These are phyloP conservation scores for Drosophila suzukii DNA, from an alignment of 1,140 invertebrate species.

Conservation along the genomic window DNA sequence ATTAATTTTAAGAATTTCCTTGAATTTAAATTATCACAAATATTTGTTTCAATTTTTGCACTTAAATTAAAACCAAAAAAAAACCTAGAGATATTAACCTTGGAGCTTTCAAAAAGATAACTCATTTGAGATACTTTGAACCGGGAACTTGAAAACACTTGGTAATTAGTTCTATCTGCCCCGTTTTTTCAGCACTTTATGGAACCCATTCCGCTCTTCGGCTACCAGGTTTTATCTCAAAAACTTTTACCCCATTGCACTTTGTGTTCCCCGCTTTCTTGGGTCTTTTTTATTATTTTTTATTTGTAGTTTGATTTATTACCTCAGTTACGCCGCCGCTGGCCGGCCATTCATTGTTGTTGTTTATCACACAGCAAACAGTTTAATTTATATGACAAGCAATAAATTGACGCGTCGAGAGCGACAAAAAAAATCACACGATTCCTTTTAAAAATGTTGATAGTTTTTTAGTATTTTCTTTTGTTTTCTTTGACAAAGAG, in stretches of 20 bases:
- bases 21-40: background rate
- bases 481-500: slow-evolving; percentile 1
- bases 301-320: slow-evolving; percentile 29
- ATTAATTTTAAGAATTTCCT: too few relatives aligned
- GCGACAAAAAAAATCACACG: slow-evolving; percentile 21
- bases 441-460: slow-evolving; percentile 12
- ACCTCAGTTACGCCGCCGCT: slow-evolving; percentile 24
- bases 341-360: slow-evolving; percentile 42
- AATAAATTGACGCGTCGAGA: slow-evolving; percentile 60
- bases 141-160: background rate
- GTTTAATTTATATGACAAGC: slow-evolving; percentile 77
- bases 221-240: slow-evolving; percentile 21
- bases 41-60: background rate
- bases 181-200: background rate
- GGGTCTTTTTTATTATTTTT: slow-evolving; percentile 13
- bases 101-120: background rate
- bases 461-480: slow-evolving; percentile 5
- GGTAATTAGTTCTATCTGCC: slow-evolving; percentile 3
- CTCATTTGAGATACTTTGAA: background rate
- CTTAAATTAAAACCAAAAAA: background rate
- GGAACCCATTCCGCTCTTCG: slow-evolving; percentile 10
- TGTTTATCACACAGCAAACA: slow-evolving; percentile 64
- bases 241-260: slow-evolving; percentile 27
- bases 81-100: background rate
- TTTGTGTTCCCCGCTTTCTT: slow-evolving; percentile 24